Percentiles rank a stretch among this genome's conserved stretches.
Conservation (phyloP, 2,888 invertebrate species). For the Lacanobia wlatinum region DNA sequence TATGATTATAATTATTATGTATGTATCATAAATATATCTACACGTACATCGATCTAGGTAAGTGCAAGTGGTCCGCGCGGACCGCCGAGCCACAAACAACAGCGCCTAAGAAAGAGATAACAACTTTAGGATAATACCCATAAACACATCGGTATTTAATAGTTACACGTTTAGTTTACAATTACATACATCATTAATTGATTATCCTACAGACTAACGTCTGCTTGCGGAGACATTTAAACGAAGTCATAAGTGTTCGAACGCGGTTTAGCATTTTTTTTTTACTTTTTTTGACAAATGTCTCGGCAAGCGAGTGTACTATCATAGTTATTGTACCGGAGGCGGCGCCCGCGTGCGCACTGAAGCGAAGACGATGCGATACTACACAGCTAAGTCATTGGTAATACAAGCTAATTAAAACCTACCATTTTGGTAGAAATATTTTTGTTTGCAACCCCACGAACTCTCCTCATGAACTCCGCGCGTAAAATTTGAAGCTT, state of each 20-base stretch:
- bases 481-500: conserved; percentile 30
- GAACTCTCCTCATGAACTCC: conserved; percentile 32
- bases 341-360: conserved; percentile 74
- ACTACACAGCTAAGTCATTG: conserved; percentile 71
- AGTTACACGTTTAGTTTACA: conserved; percentile 82
- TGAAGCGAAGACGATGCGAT: conserved; percentile 66
- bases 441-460: conserved; percentile 48
- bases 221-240: conserved; percentile 79
- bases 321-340: conserved; percentile 84
- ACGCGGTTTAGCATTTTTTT: conserved; percentile 60
- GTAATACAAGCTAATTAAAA: conserved; percentile 61
- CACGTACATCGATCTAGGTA: conserved; percentile 31
- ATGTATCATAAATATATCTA: conserved; percentile 48
- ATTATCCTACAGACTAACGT: conserved; percentile 73
- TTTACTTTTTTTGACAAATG: conserved; percentile 64
- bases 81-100: conserved; percentile 85
- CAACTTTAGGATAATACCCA: conserved; percentile 88
- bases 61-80: conserved; percentile 72
- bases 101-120: conserved; percentile 91
- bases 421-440: conserved; percentile 65
- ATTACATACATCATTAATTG: conserved; percentile 72
- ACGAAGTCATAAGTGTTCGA: conserved; percentile 63
- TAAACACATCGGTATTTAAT: conserved; percentile 83
- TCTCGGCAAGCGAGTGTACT: conserved; percentile 78
- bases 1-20: conserved; percentile 25